A percentile compares a stretch with the other conserved stretches of the same genome.
phyloP scores from a whole-genome alignment of 2,888 invertebrate species.

The Muschampia plurimacula region DNA sequence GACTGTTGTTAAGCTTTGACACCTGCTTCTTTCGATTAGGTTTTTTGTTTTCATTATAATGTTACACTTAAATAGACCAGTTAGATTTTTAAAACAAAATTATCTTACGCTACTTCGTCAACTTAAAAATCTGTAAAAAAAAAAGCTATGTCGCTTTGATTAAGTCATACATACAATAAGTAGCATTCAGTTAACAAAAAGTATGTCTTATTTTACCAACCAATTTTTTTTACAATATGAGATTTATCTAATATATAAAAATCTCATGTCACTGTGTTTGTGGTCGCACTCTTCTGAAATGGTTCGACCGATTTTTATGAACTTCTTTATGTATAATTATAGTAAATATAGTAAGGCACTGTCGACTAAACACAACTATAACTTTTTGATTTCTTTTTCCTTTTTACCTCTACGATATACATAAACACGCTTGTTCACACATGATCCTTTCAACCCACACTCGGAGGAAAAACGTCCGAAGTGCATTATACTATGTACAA shows the following conservation, averaged over 20 bases:
- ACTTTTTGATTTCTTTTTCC: not conserved
- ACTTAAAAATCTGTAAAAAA: no score
- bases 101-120: not conserved
- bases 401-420: not conserved
- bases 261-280: no score
- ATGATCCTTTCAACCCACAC: conserved; percentile 19
- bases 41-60: not conserved
- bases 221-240: no score
- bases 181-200: no score
- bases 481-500: conserved; percentile 9
- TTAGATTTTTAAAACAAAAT: not conserved
- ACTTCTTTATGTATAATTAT: no score
- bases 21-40: not conserved
- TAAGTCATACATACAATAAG: no score
- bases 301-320: no score
- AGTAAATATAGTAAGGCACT: not conserved
- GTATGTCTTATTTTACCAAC: no score
- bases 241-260: no score
- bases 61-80: not conserved
- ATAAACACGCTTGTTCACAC: not conserved
- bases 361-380: not conserved
- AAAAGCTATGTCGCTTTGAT: no score
- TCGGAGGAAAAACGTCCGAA: conserved; percentile 43
- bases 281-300: no score
- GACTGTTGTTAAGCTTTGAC: not conserved